Percentiles rank a stretch among this genome's conserved stretches.
Conservation (phyloP, 2,113 vertebrate species). For the Geococcyx californianus region DNA sequence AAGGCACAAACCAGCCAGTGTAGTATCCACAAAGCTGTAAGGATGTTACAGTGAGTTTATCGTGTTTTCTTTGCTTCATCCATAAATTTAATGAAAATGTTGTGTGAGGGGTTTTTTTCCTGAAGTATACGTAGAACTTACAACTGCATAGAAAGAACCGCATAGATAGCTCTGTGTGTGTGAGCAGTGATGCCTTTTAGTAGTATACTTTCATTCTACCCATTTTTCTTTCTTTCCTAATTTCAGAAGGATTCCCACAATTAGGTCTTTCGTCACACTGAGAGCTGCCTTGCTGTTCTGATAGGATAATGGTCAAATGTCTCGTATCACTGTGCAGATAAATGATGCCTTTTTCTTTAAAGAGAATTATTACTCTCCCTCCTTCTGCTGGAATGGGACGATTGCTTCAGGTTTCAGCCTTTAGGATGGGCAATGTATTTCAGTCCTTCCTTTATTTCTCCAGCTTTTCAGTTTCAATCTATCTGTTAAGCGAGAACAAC, state of each 20-base stretch:
- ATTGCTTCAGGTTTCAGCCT: constrained; percentile 8
- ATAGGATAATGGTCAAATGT: neutral
- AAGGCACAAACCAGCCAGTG: neutral
- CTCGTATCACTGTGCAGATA: neutral
- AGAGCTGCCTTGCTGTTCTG: neutral
- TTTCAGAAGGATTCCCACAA: neutral
- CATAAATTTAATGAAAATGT: neutral
- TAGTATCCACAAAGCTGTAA: neutral
- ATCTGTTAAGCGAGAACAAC: neutral
- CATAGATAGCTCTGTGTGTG: accelerated
- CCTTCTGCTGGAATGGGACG: neutral
- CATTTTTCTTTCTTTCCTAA: neutral
- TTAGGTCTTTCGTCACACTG: neutral
- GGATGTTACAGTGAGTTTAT: neutral
- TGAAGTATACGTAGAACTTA: neutral
- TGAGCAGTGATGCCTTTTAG: neutral
- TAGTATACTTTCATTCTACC: neutral
- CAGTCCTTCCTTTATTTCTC: neutral
- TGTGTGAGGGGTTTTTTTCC: accelerated
- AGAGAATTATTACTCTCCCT: neutral
- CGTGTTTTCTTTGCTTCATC: neutral
- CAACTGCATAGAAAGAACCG: neutral
- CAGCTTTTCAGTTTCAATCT: constrained; percentile 3
- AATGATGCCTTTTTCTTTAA: neutral
- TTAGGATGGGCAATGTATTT: constrained; percentile 1